These are phyloP conservation scores for Camponotus pennsylvanicus DNA, from an alignment of 1,140 invertebrate genomes.

Conservation along the genomic window DNA sequence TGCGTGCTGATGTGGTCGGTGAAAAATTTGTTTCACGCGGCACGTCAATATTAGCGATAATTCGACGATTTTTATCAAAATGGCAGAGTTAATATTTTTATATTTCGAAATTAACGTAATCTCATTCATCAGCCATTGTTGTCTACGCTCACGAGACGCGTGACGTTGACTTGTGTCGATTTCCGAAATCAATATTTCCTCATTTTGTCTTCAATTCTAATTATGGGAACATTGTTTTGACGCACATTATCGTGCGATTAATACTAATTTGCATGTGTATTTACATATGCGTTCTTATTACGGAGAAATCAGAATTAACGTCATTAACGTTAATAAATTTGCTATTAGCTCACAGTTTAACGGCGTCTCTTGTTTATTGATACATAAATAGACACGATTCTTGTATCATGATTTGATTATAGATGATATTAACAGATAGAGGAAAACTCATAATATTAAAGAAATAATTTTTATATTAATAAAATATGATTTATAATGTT, in stretches of 20 bases:
- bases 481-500: neutral
- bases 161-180: neutral
- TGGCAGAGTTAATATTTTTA: neutral
- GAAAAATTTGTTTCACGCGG: neutral
- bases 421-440: neutral
- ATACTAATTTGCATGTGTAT: neutral
- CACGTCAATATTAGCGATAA: neutral
- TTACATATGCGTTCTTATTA: no score
- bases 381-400: neutral
- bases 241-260: neutral
- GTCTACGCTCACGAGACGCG: constrained; percentile 30
- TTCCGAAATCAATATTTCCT: neutral
- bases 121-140: constrained; percentile 26
- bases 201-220: neutral
- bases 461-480: neutral
- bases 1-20: neutral
- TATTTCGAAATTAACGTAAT: constrained; percentile 8
- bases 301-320: neutral
- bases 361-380: neutral
- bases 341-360: neutral
- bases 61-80: no score
- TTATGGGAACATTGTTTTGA: neutral
- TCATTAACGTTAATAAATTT: neutral
- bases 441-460: neutral
- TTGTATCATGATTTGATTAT: neutral